Conservation (phyloP, 37 sponge, comb jelly and placozoan genomes). For the Eunapius fragilis region DNA sequence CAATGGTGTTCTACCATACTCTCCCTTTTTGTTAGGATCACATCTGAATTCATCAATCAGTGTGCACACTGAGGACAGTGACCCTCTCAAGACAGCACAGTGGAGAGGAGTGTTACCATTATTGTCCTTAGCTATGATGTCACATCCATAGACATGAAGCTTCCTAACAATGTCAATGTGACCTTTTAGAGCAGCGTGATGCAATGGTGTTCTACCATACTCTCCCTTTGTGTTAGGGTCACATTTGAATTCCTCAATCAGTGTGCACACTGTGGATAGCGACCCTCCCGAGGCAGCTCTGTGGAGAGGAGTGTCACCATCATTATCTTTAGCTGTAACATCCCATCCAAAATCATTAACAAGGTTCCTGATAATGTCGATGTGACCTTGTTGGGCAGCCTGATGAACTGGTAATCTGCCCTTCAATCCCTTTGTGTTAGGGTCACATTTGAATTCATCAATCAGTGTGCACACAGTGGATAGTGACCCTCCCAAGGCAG, state of each 20-base stretch:
- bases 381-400: background rate
- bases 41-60: constrained; percentile 18
- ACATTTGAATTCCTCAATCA: background rate
- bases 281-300: background rate
- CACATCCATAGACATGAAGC: constrained; percentile 2
- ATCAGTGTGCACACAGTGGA: background rate
- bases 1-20: constrained; percentile 1
- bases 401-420: background rate
- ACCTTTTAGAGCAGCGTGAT: constrained; percentile 1
- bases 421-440: background rate
- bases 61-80: background rate
- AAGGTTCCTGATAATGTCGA: background rate
- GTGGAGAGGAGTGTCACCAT: background rate
- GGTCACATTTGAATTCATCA: background rate
- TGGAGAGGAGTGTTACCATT: constrained; percentile 10
- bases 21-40: background rate
- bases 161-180: constrained; percentile 1
- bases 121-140: background rate
- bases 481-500: background rate
- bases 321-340: background rate
- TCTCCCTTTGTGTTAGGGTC: background rate
- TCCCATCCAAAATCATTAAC: background rate
- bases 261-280: background rate
- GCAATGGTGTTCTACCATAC: background rate
- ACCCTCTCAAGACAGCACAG: background rate